Evolutionary conservation across 1,140 invertebrate genomes (phyloP).

Genomic region (Cydia splendana): DNA sequence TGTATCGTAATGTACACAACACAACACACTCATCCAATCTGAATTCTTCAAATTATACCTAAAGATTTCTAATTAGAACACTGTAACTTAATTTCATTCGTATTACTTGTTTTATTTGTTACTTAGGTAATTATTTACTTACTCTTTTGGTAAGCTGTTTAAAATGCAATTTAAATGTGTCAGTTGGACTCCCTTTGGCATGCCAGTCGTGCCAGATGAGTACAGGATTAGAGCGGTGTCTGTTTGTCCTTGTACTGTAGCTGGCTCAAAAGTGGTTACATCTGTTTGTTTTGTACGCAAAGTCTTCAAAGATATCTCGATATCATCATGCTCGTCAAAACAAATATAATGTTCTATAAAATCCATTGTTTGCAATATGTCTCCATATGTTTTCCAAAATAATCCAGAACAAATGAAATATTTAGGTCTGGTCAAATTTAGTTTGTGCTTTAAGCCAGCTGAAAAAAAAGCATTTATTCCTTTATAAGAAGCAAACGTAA

Average conservation of each 20-base stretch:
- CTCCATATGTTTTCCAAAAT: slow-evolving; percentile 56
- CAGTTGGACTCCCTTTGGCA: slow-evolving; percentile 88
- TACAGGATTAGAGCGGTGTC: slow-evolving; percentile 74
- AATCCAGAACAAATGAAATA: slow-evolving; percentile 57
- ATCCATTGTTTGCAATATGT: slow-evolving; percentile 51
- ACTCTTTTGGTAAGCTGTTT: slow-evolving; percentile 57
- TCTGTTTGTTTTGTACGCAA: slow-evolving; percentile 48
- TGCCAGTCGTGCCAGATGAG: slow-evolving; percentile 86
- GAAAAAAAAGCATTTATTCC: slow-evolving; percentile 41
- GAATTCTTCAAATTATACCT: too few species aligned
- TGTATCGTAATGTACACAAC: too few species aligned
- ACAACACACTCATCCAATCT: too few species aligned
- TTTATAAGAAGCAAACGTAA: background rate
- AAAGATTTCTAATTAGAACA: too few species aligned
- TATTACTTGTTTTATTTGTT: slow-evolving; percentile 13
- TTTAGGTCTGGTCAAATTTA: slow-evolving; percentile 55
- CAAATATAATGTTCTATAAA: slow-evolving; percentile 52
- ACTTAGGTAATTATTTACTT: slow-evolving; percentile 42
- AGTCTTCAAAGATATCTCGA: slow-evolving; percentile 43
- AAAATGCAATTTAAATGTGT: slow-evolving; percentile 83
- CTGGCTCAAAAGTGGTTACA: slow-evolving; percentile 54
- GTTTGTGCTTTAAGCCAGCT: slow-evolving; percentile 56
- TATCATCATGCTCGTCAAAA: slow-evolving; percentile 45
- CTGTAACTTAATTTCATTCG: too few species aligned
- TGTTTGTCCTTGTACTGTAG: slow-evolving; percentile 49